Base-by-base conservation (phyloP, 2,888 invertebrate species). In the Platycheirus rosarum region DNA sequence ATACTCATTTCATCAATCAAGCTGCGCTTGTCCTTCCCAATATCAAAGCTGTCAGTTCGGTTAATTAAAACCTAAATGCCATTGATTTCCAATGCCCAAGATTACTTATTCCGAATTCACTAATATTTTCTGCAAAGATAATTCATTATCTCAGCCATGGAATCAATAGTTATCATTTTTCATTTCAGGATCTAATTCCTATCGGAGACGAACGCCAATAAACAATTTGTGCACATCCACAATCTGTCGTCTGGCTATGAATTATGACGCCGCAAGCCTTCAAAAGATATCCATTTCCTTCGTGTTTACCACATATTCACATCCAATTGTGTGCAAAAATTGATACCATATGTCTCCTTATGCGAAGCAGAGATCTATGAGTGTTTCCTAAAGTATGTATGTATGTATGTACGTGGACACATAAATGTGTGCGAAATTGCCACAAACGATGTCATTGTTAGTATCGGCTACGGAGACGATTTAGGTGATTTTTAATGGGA, bases 221-320 rank as follows among this genome's bases (percentile, higher is more conserved):
- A 75, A 79, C 78, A 79, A 79, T 79, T 79, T 79, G 78, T 79
- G 78, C 74, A 79, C 79, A 79, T 79, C 57, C 69, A 75, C 74
- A 79, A 75, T 79, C 74, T 79, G 79, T 79, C 79, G 69, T 74
- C 69, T 55, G 44, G 69, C 74, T 75, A 69, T 79, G 75, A 79
- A 75, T 79, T 79, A 79, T 79, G 74, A 79, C 69, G 57, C 75
- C 69, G 57, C 63, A 79, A 65, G 75, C 63, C 49, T 73, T 78
- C 73, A 53, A 62, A 65, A 55, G 73, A 68, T 73, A 78, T 79
- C 63, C 75, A 42, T 57, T 57, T 51, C 63, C 55, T 60, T 48
- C 48, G 14, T 48, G 68, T 49, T 68, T 55, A 35, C 73, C 68
- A 60, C 73, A 51, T 49, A 48, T 68, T 73, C 73, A 55, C 73